These are phyloP conservation scores for Acanthisitta chloris DNA, from an alignment of 2,113 vertebrate species.

Conservation along the genomic window DNA sequence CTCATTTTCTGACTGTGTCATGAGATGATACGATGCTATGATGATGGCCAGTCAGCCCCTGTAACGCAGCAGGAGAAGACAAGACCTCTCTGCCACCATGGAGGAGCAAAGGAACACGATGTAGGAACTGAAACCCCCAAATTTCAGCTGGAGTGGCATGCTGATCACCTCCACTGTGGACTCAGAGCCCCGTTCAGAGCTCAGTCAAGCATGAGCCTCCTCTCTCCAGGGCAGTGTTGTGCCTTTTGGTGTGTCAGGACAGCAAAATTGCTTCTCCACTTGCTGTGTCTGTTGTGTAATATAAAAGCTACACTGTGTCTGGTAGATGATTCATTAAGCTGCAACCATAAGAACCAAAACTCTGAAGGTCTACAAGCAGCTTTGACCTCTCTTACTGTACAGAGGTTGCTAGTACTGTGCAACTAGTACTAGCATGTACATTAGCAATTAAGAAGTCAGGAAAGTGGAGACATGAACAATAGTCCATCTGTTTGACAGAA, in stretches of 20 bases:
- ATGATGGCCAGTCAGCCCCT: background rate
- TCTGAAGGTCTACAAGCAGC: conserved; percentile 5
- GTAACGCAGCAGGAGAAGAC: background rate
- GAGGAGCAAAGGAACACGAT: background rate
- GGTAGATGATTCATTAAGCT: background rate
- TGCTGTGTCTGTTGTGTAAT: background rate
- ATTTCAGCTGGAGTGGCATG: background rate
- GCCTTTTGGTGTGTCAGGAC: background rate
- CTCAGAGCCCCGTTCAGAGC: background rate
- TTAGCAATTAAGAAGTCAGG: conserved; percentile 71
- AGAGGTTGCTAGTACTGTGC: conserved; percentile 56
- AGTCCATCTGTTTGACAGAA: conserved; percentile 70
- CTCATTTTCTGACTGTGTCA: fast-evolving
- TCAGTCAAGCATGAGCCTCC: background rate
- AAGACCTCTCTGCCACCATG: background rate
- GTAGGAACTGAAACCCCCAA: background rate
- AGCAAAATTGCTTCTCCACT: background rate
- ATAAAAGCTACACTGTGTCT: background rate
- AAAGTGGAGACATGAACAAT: conserved; percentile 55
- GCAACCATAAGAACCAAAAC: background rate
- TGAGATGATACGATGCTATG: background rate
- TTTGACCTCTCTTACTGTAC: conserved; percentile 31
- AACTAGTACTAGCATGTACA: conserved; percentile 59
- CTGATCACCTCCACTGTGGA: background rate
- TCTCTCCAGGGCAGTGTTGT: background rate